phyloP scores from a whole-genome alignment of 2,888 invertebrate species.

The Eupithecia tripunctaria region DNA sequence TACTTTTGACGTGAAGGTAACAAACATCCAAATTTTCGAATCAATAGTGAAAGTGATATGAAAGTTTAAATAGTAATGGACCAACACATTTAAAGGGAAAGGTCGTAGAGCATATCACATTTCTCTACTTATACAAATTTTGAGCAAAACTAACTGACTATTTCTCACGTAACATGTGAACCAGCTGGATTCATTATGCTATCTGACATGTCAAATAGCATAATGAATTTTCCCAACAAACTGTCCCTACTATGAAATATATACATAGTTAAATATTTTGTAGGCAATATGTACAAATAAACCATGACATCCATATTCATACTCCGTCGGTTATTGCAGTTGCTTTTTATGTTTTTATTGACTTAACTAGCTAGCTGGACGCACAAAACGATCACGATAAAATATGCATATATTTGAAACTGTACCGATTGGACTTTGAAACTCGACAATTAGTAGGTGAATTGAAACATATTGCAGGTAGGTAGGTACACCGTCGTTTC shows the following conservation, averaged over 20 bases:
- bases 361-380: constrained; percentile 8
- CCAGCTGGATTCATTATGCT: constrained; percentile 12
- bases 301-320: constrained; percentile 33
- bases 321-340: constrained; percentile 21
- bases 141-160: too few species aligned
- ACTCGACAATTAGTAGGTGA: background rate
- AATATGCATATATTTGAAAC: constrained; percentile 1
- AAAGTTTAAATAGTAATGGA: too few species aligned
- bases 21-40: too few species aligned
- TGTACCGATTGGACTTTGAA: background rate
- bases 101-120: too few species aligned
- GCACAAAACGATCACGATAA: constrained; percentile 3
- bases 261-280: background rate
- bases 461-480: background rate
- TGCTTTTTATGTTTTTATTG: constrained; percentile 21
- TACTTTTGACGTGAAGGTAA: too few species aligned
- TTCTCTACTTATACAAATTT: too few species aligned
- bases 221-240: constrained; percentile 19
- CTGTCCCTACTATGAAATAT: constrained; percentile 27
- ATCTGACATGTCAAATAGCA: constrained; percentile 20
- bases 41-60: too few species aligned
- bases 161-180: background rate
- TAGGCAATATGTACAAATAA: constrained; percentile 25
- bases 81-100: background rate
- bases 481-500: background rate